Evolutionary conservation across 35 echinoderm and acorn worm genomes (phyloP), one percentile per base, ranked within the genome.

Genomic region (Ophioderma brevispina): DNA sequence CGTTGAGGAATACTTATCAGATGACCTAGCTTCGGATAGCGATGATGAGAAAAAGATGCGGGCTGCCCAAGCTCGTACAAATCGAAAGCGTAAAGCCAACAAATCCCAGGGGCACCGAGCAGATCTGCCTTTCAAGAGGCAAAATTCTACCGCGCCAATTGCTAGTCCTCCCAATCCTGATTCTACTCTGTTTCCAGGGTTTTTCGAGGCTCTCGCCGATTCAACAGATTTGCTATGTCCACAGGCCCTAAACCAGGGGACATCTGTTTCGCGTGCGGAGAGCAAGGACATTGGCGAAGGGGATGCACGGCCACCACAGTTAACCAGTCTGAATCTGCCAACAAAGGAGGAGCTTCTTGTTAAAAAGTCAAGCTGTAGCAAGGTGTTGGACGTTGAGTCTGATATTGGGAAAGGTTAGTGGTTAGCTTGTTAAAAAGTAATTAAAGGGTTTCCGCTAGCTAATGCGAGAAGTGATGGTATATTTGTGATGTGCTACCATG

Each of bases 191-290:
- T 15, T 15, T 30, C 1, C 15, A 70, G 28, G 17, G n/a, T n/a
- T n/a, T n/a, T 70, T 30, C 17, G n/a, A 70, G n/a, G 59, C n/a
- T 30, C 10, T 70, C n/a, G 5, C 28, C 2, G 28, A 25, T 25
- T 70, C 4, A 70, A 25, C 59, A 70, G 1, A 18, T 46, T 8
- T 46, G 41, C 41, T 8, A 46, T 46, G 41, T 46, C n/a, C n/a
- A n/a, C n/a, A n/a, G n/a, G n/a, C n/a, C n/a, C n/a, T n/a, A n/a
- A n/a, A n/a, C n/a, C 39, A 84, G 17, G 55, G 36, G 82, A 56
- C 42, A 30, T 30, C 82, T 84, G 82, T 31, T 84, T 84, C 40
- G 42, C 36, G 38, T 84, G 82, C 31, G 42, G 42, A 40, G 55
- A 39, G 82, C 6, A 0, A 23, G 40, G 81, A 31, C 81, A 84